A percentile compares a stretch with the other conserved stretches of the same genome.
phyloP scores from a whole-genome alignment of 2,888 invertebrate genomes.

The Macaria liturata region DNA sequence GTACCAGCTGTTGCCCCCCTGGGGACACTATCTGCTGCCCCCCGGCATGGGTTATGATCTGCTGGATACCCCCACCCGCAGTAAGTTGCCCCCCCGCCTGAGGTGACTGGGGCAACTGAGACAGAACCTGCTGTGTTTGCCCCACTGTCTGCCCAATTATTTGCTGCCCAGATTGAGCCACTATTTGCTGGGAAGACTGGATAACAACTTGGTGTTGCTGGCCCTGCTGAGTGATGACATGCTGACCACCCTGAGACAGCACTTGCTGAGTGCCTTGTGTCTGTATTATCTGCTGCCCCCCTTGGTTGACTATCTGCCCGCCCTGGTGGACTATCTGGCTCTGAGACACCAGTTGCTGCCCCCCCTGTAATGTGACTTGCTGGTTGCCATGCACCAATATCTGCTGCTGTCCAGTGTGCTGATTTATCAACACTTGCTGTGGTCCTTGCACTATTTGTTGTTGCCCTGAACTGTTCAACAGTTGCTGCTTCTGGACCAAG shows the following conservation, averaged over 20 bases:
- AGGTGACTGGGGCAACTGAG: conserved; percentile 72
- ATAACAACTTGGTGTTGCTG: conserved; percentile 78
- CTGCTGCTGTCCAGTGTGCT: conserved; percentile 76
- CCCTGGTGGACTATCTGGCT: conserved; percentile 77
- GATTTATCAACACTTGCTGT: conserved; percentile 79
- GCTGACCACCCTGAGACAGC: conserved; percentile 75
- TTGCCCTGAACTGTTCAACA: conserved; percentile 80
- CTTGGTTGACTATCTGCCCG: conserved; percentile 73
- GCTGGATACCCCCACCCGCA: conserved; percentile 71
- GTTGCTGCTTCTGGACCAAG: conserved; percentile 82
- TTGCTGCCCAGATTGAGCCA: conserved; percentile 74
- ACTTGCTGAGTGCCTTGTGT: conserved; percentile 73
- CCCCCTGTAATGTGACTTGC: conserved; percentile 75
- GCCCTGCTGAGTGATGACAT: conserved; percentile 76
- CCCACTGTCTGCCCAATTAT: conserved; percentile 71
- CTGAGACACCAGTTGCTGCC: conserved; percentile 75
- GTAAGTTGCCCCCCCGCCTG: conserved; percentile 62
- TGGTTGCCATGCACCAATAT: conserved; percentile 78
- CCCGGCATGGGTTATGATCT: conserved; percentile 77
- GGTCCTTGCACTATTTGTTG: conserved; percentile 79
- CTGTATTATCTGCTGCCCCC: conserved; percentile 68
- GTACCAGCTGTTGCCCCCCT: conserved; percentile 72
- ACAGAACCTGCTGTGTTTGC: conserved; percentile 69
- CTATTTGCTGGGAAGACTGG: conserved; percentile 77
- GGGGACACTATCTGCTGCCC: conserved; percentile 77